Evolutionary conservation across 2,113 vertebrate genomes (phyloP).

Genomic region (Psittacara wagleri): DNA sequence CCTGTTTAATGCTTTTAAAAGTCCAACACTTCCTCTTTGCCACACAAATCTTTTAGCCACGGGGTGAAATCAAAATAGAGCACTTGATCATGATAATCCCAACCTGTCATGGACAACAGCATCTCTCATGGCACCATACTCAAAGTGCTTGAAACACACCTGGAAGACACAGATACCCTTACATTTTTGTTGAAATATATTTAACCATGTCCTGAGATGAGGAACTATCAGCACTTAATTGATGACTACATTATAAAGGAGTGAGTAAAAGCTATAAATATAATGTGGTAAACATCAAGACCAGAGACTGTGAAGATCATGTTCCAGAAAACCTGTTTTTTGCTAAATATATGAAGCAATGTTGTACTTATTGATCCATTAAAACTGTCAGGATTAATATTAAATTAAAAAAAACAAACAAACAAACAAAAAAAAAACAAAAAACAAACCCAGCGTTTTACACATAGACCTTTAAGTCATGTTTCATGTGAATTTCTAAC

Average conservation of each 20-base stretch:
- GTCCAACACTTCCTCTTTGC: slow-evolving; percentile 50
- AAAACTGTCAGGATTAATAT: neutral
- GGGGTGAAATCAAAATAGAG: slow-evolving; percentile 65
- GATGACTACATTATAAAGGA: neutral
- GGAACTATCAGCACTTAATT: neutral
- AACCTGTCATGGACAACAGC: slow-evolving; percentile 57
- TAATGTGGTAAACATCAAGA: neutral
- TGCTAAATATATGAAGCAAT: neutral
- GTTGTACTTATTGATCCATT: neutral
- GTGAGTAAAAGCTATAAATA: neutral
- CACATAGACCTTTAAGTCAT: neutral
- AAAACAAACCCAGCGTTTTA: neutral
- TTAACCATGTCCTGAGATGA: neutral
- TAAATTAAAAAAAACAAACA: neutral
- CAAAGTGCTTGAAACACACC: slow-evolving; percentile 52
- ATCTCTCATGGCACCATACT: slow-evolving; percentile 64
- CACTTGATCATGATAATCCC: slow-evolving; percentile 71
- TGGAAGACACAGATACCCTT: slow-evolving; percentile 63
- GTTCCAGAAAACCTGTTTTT: neutral
- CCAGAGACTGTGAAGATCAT: neutral
- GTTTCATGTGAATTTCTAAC: neutral
- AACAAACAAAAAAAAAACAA: neutral
- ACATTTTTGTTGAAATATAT: slow-evolving; percentile 51
- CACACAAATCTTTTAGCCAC: slow-evolving; percentile 55
- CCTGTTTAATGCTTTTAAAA: slow-evolving; percentile 69